Base-by-base conservation (phyloP, 2,113 vertebrate genomes). In the Oryzias javanicus region DNA sequence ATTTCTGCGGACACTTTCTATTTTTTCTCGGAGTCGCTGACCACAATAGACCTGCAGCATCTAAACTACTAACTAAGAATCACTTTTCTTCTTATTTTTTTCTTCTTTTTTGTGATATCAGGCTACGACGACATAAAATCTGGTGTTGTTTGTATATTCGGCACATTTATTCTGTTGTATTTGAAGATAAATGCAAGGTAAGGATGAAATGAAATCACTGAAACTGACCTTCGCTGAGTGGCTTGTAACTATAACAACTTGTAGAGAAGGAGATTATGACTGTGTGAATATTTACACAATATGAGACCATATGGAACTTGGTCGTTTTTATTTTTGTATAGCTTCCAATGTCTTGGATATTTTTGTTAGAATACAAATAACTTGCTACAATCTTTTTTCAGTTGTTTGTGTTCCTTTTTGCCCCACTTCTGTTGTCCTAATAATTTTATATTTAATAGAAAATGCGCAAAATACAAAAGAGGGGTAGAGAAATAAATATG, bases 361-460 rank as follows among this genome's bases (percentile, higher is more conserved):
- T 98, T 92, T 97, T 96, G 92, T 94, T 96, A 97, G 94, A 98
- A 97, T 96, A 98, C 95, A 98, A 93, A 91, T 91, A 93, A 93
- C 93, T 96, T 95, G 89, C 89, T 95, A 96, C 91, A 94, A 93
- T 67, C 53, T 51, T 62, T 29, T 42, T 35, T 42, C 62, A 79
- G 55, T 60, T 81, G 63, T 83, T 79, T 50, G 80, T 81, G 63
- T 90, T 62, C 6, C 82, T 74, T 72, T 47, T 69, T 68, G 41
- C 22, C 6, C 20, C 29, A 13, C 74, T 50, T 52, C 3, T 45
- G 41, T 70, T 59, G 19, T 66, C 70, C 51, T 70, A 67, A 76
- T 65, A n/a, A 53, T 71, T n/a, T 17, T 6, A 42, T 66, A 56
- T 18, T 12, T 18, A 6, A 10, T 47, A 18, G 19, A 47, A 19